These are phyloP conservation scores for Cacatua alba DNA, from an alignment of 2,113 vertebrate genomes.

Conservation along the genomic window DNA sequence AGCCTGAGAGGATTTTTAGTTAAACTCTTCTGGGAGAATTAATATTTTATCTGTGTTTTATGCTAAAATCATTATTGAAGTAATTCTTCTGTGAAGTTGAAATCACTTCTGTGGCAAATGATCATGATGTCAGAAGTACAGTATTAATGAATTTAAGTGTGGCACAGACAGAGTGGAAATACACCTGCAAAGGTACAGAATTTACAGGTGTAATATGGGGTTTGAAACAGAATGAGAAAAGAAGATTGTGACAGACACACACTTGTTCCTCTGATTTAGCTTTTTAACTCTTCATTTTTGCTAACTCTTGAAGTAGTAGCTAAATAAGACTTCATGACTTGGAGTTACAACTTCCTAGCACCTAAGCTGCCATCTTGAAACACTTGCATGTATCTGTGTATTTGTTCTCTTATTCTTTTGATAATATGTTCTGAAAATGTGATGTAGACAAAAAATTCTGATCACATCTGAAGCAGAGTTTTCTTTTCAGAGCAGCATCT, in stretches of 20 bases:
- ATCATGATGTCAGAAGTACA: neutral
- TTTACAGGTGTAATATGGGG: neutral
- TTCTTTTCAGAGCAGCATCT: neutral
- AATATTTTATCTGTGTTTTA: slow-evolving; percentile 38
- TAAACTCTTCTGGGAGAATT: neutral
- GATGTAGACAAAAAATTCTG: neutral
- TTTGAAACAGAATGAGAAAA: neutral
- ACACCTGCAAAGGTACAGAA: neutral
- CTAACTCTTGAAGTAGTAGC: neutral
- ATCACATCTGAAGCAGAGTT: neutral
- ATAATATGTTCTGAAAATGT: neutral
- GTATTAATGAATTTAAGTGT: neutral
- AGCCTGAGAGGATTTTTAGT: slow-evolving; percentile 26
- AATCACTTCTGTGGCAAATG: neutral
- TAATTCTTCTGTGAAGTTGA: neutral
- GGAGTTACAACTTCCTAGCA: neutral
- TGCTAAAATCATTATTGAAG: slow-evolving; percentile 11
- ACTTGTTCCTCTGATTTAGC: neutral
- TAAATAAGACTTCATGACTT: neutral
- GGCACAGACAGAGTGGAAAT: neutral
- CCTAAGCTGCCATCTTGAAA: neutral
- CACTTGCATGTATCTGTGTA: rapidly evolving
- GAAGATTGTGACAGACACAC: neutral
- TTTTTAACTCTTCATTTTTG: neutral
- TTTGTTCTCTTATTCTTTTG: neutral